Evolutionary conservation across 2,797 vertebrate genomes (phyloP).

Genomic region (Sebastes alutus): DNA sequence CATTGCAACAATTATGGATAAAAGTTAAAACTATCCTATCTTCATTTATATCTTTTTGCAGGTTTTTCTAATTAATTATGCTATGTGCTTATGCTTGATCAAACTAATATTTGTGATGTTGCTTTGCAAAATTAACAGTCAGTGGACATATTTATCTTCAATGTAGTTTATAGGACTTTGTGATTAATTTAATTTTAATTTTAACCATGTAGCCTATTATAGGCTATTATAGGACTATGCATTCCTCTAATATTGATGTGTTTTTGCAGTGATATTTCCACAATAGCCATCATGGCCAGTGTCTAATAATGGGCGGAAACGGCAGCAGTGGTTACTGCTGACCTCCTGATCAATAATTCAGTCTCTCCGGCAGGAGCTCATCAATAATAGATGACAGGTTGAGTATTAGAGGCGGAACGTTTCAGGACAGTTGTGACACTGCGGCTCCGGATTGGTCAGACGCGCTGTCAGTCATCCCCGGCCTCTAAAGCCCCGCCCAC

Average conservation of each 20-base stretch:
- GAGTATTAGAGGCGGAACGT: slow-evolving; percentile 58
- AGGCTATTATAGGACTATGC: background rate
- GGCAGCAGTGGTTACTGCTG: slow-evolving; percentile 56
- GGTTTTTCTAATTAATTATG: background rate
- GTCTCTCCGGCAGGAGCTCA: slow-evolving; percentile 51
- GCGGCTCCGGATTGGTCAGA: slow-evolving; percentile 45
- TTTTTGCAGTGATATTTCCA: background rate
- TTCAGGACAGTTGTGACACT: slow-evolving; percentile 27
- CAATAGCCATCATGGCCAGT: background rate
- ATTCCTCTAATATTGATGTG: background rate
- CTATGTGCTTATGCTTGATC: background rate
- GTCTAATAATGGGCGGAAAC: slow-evolving; percentile 24
- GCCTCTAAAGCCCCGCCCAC: slow-evolving; percentile 42
- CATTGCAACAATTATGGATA: background rate
- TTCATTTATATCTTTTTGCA: background rate
- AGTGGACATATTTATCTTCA: too few species aligned
- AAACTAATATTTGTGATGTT: too few species aligned
- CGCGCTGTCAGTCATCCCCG: slow-evolving; percentile 30
- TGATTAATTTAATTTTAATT: background rate
- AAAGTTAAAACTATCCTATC: background rate
- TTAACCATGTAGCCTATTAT: background rate
- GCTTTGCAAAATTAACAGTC: too few species aligned
- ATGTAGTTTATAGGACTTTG: background rate
- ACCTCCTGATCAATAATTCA: slow-evolving; percentile 79
- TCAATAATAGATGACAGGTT: slow-evolving; percentile 74